Evolutionary conservation across 2,888 invertebrate species (phyloP), one percentile per base, ranked within the genome.

Genomic region (Lasius fuliginosus): DNA sequence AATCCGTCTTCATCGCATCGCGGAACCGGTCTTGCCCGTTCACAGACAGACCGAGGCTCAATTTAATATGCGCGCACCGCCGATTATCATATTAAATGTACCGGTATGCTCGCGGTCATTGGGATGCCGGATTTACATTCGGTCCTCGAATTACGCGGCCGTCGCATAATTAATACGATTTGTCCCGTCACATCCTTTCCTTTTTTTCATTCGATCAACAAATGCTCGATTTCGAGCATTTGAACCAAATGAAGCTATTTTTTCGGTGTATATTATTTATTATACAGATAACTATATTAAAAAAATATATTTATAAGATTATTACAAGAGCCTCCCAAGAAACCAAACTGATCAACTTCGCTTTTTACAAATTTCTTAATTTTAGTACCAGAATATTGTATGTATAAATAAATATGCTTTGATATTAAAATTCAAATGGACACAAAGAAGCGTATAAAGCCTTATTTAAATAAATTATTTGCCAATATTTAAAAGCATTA

Each of bases 81-180:
- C 86, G 89, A 92, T 92, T 92, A 91, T 90, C 92, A 91, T 92
- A 92, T 92, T 91, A 92, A 92, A 92, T 90, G 92, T 90, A 90
- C 90, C 90, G 89, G 86, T 84, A 85, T 88, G 87, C 88, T 91
- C 87, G 92, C 89, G 91, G 91, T 92, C 91, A 92, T 91, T 90
- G 89, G 88, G 89, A 88, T 83, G 62, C 49, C 62, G 58, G 73
- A 85, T 89, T 87, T 86, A 81, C 33, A 71, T 85, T 85, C 42
- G 74, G 27, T 67, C 64, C 74, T 73, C 18, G 62, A 56, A 42
- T 77, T 58, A 27, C 33, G 67, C 27, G n/a, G 23, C 11, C 15
- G 9, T 86, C 69, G 56, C 77, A 81, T 85, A 85, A 89, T 84
- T 74, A 64, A 58, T 56, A 23, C 15, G 36, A 62, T 83, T 76